Base-by-base conservation (phyloP, 2,888 invertebrate species). In the Diaprepes abbreviatus region DNA sequence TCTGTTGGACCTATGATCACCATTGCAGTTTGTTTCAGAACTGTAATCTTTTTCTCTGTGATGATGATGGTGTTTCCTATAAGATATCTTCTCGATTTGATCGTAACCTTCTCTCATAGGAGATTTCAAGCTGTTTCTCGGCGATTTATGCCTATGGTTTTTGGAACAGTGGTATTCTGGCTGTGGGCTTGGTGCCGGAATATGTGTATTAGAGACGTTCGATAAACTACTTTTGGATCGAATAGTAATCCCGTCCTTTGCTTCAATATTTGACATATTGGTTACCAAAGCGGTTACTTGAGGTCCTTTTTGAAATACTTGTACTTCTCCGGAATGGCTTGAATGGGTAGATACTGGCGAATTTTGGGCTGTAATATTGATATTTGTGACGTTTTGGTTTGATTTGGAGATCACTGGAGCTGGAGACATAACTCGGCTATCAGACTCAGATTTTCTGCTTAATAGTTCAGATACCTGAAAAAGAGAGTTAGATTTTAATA, bases 261-360 rank as follows among this genome's bases (percentile, higher is more conserved):
- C 80, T 0, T 84, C 80, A 80, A 2, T 89, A 89, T 0, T 90
- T 33, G 72, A 89, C 33, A 90, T 82, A 78, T 88, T 89, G 1
- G 89, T 89, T 0, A 93, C 90, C 16, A 93, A 84, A 0, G 93
- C 90, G 1, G 92, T 93, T 21, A 93, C 91, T 79, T 93, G 93
- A 28, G 92, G 92, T 0, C 93, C 93, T 77, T 93, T 91, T 82
- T 93, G 93, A 80, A 91, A 93, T 50, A 93, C 90, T 69, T 82
- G 82, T 0, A 60, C 88, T 86, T 79, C 89, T 87, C 72, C 54
- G 3, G 73, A 64, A 40, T 57, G 72, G 33, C 68, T 71, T 5
- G 72, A 64, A n/a, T 66, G 63, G 19, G 73, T 73, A 2, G 71
- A 71, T 0, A 66, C 48, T 4, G 75, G 76, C 63, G 82, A 82